These are phyloP conservation scores for Rotaria sp. DNA, from an alignment of 2,888 invertebrate genomes.

Conservation along the genomic window DNA sequence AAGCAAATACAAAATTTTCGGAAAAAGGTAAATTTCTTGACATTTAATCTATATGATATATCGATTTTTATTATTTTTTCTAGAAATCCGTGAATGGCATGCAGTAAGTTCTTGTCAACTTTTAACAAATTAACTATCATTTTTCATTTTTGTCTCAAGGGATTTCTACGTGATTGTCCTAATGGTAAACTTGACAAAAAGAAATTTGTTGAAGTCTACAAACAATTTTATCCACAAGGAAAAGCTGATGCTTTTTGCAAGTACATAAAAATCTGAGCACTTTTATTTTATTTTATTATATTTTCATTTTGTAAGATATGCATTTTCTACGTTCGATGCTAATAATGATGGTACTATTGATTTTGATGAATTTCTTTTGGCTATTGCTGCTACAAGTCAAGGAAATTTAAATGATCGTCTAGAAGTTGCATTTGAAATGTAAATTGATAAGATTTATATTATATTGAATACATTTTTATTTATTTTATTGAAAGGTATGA, in stretches of 20 bases:
- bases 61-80: not conserved
- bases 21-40: not conserved
- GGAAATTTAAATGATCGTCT: not conserved
- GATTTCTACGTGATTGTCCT: slow-evolving; percentile 16
- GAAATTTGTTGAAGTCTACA: slow-evolving; percentile 40
- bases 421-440: slow-evolving; percentile 28
- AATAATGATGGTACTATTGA: slow-evolving; percentile 24
- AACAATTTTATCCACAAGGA: slow-evolving; percentile 40
- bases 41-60: too few species aligned
- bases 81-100: slow-evolving; percentile 25
- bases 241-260: slow-evolving; percentile 40
- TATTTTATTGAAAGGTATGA: slow-evolving; percentile 32
- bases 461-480: not conserved
- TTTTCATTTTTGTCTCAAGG: not conserved
- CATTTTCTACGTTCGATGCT: not conserved
- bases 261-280: not conserved
- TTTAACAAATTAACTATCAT: too few species aligned
- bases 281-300: too few species aligned
- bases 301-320: not conserved
- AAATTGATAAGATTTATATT: not conserved
- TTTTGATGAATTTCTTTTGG: slow-evolving; percentile 7
- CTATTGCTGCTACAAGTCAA: slow-evolving; percentile 5
- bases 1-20: not conserved
- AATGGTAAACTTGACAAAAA: slow-evolving; percentile 33
- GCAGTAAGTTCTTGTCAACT: not conserved